Percentiles rank a stretch among this genome's conserved stretches.
Conservation (phyloP, 2,888 invertebrate genomes). For the Graphium colonna region DNA sequence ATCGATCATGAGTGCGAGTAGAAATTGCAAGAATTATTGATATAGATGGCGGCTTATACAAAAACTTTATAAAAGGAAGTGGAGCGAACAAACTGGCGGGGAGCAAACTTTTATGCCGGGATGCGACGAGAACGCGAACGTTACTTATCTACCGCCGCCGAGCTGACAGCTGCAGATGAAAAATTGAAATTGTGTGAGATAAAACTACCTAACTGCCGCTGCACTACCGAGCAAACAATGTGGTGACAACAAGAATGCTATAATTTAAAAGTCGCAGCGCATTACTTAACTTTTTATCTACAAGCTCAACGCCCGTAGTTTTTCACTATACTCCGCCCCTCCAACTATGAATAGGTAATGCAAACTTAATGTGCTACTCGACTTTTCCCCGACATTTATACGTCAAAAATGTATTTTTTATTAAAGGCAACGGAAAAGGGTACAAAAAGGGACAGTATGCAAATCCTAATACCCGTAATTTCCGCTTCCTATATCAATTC, state of each 20-base stretch:
- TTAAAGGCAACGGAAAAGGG: slow-evolving; percentile 31
- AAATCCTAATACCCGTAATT: slow-evolving; percentile 49
- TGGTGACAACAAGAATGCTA: slow-evolving; percentile 44
- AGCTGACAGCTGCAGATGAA: slow-evolving; percentile 79
- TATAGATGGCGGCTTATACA: slow-evolving; percentile 58
- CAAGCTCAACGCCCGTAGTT: slow-evolving; percentile 12
- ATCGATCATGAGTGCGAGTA: slow-evolving; percentile 49
- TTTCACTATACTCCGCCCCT: slow-evolving; percentile 4
- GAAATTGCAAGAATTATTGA: slow-evolving; percentile 67
- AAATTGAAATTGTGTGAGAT: slow-evolving; percentile 80
- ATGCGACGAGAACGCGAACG: slow-evolving; percentile 64
- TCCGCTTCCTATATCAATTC: slow-evolving; percentile 60
- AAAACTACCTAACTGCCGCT: slow-evolving; percentile 75
- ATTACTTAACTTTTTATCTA: slow-evolving; percentile 18
- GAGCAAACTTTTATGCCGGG: slow-evolving; percentile 70
- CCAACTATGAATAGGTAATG: slow-evolving; percentile 18
- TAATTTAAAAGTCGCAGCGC: slow-evolving; percentile 35
- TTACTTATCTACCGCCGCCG: slow-evolving; percentile 75
- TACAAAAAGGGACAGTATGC: slow-evolving; percentile 50
- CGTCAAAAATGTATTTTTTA: slow-evolving; percentile 20
- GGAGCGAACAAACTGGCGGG: slow-evolving; percentile 72
- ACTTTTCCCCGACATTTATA: slow-evolving; percentile 16
- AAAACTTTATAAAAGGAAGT: slow-evolving; percentile 77
- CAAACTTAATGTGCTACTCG: slow-evolving; percentile 11
- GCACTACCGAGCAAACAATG: slow-evolving; percentile 64